Conservation (phyloP, 2,113 vertebrate genomes). For the Parotia lawesii region DNA sequence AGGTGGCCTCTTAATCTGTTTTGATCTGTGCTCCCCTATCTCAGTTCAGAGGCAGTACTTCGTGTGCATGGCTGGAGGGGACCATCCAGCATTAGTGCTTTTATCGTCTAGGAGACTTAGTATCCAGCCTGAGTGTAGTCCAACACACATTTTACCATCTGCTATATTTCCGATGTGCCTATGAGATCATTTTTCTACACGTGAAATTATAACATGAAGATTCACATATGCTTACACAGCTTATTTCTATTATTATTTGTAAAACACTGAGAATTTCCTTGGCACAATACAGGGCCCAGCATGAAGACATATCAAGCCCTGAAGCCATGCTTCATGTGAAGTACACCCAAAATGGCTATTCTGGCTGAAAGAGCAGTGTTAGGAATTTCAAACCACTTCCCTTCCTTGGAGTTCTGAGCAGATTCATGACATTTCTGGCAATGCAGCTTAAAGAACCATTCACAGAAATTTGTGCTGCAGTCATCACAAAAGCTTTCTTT, state of each 20-base stretch:
- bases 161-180: constrained; percentile 11
- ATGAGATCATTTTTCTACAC: constrained; percentile 10
- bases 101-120: neutral
- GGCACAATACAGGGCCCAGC: constrained; percentile 2
- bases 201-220: constrained; percentile 6
- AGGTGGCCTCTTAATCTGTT: neutral
- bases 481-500: constrained; percentile 33
- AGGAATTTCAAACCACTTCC: constrained; percentile 58
- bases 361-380: constrained; percentile 19
- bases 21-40: neutral
- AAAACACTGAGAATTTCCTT: constrained; percentile 28
- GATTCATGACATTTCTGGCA: constrained; percentile 51
- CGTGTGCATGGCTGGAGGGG: neutral
- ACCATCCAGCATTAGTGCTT: neutral
- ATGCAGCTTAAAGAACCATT: neutral
- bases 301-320: constrained; percentile 14
- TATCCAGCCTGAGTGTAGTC: neutral
- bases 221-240: constrained; percentile 36
- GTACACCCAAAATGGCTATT: constrained; percentile 45
- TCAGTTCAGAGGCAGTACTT: neutral
- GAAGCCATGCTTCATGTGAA: constrained; percentile 25
- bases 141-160: constrained; percentile 31
- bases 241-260: constrained; percentile 50
- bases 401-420: constrained; percentile 9
- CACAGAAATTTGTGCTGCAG: constrained; percentile 34